Base-by-base conservation (phyloP, 2,797 vertebrate species). In the Apogon talboti region DNA sequence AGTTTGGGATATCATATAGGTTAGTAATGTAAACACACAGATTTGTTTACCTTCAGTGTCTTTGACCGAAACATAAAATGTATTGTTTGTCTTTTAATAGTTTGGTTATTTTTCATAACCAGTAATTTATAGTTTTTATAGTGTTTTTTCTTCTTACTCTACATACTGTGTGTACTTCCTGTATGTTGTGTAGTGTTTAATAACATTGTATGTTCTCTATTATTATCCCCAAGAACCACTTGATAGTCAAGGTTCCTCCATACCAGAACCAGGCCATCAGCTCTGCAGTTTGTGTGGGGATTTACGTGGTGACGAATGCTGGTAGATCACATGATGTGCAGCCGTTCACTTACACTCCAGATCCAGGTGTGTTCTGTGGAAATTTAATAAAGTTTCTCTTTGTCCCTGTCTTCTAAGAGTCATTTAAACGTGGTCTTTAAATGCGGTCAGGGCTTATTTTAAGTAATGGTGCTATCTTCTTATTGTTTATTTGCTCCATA, bases 211-310 rank as follows among this genome's bases (percentile, higher is more conserved):
- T 79, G 21, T 54, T 14, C 12, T 53, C 5, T 16, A 18, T 54
- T 5, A 37, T 76, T 11, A 14, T 49, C 35, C 16, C 13, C 28
- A 87, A 99, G 98, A 99, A 99, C 91, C 98, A 99, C 91, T 92
- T 99, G 83, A 97, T 99, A 83, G 97, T 98, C 74, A 99, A 97
- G 86, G 96, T 98, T 85, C 98, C 98, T 56, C 95, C 96, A 5
- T 98, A 98, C 93, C 95, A 97, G 41, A 96, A 97, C 90, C 95
- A 93, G 81, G 89, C 92, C 58, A 95, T 98, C 91, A 92, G 92
- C 66, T 92, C 95, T 43, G 86, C 96, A 46, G 95, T 98, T 51
- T 95, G 95, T 14, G 96, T 98, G 88, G 96, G 95, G 61, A 95
- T 99, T 55, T 98, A 96, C 18, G 96, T 99, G 82, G 91, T 98